Evolutionary conservation across 2,113 vertebrate species (phyloP).

Genomic region (Cephalopterus ornatus): DNA sequence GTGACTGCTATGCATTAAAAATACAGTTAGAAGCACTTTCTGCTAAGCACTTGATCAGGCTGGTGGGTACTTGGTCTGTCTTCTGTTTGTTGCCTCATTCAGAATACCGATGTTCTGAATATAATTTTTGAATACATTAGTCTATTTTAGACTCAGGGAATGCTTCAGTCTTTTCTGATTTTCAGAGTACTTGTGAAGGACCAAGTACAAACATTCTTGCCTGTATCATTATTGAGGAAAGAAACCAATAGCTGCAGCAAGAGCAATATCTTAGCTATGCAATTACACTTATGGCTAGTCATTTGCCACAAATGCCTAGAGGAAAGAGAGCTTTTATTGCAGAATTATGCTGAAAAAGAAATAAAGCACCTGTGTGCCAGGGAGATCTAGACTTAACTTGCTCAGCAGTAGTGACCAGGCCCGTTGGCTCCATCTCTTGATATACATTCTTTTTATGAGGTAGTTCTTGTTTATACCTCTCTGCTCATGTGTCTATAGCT

Average conservation of each 20-base stretch:
- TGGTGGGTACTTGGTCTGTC: neutral
- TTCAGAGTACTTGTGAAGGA: neutral
- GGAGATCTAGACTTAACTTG: neutral
- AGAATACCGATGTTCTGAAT: neutral
- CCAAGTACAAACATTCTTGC: neutral
- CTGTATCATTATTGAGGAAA: neutral
- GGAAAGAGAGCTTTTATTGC: neutral
- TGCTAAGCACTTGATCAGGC: neutral
- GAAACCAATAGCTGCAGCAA: neutral
- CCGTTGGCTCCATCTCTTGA: neutral
- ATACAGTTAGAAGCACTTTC: neutral
- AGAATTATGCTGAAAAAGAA: neutral
- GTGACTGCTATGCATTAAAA: neutral
- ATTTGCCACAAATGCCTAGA: neutral
- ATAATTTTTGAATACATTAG: neutral
- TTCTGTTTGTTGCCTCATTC: neutral
- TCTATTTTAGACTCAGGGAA: neutral
- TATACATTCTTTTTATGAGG: neutral
- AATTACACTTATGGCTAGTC: neutral
- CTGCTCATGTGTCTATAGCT: neutral
- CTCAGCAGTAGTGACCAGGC: neutral
- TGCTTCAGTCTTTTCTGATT: neutral
- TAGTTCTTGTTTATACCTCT: neutral
- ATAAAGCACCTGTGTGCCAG: neutral
- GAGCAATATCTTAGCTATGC: neutral